phyloP scores from a whole-genome alignment of 2,797 vertebrate genomes.

The Mustela erminea region DNA sequence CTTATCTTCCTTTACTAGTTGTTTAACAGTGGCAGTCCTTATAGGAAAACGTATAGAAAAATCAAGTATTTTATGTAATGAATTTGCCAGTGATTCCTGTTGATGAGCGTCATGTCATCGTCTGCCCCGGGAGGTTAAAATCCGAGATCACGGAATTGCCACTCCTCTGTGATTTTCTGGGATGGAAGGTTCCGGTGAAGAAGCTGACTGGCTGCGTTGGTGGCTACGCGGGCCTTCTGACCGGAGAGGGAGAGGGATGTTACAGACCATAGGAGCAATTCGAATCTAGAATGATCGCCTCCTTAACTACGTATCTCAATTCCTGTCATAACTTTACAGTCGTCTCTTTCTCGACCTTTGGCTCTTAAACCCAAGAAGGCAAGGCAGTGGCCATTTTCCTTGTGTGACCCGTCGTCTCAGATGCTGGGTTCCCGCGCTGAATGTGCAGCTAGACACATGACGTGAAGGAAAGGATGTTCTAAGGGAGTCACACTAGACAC shows the following conservation, averaged over 20 bases:
- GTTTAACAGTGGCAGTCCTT: background rate
- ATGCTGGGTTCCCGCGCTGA: background rate
- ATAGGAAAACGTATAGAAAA: background rate
- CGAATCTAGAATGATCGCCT: background rate
- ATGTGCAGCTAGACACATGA: background rate
- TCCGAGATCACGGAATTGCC: background rate
- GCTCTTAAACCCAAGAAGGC: background rate
- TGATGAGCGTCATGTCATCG: background rate
- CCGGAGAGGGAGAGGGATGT: background rate
- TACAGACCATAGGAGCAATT: too few relatives aligned
- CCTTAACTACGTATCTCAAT: background rate
- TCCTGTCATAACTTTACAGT: background rate
- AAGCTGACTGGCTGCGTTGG: background rate
- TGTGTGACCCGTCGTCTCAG: background rate
- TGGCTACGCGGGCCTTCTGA: fast-evolving
- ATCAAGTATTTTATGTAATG: background rate
- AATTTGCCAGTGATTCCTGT: background rate
- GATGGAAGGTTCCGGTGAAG: background rate
- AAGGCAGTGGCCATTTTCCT: background rate
- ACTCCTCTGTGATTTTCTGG: background rate
- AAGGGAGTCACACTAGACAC: background rate
- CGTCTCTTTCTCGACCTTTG: background rate
- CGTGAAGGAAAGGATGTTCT: background rate
- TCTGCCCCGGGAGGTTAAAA: background rate
- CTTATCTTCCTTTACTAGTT: background rate